These are phyloP conservation scores for Metacarcinus magister DNA, from an alignment of 2,888 invertebrate species.

Conservation along the genomic window DNA sequence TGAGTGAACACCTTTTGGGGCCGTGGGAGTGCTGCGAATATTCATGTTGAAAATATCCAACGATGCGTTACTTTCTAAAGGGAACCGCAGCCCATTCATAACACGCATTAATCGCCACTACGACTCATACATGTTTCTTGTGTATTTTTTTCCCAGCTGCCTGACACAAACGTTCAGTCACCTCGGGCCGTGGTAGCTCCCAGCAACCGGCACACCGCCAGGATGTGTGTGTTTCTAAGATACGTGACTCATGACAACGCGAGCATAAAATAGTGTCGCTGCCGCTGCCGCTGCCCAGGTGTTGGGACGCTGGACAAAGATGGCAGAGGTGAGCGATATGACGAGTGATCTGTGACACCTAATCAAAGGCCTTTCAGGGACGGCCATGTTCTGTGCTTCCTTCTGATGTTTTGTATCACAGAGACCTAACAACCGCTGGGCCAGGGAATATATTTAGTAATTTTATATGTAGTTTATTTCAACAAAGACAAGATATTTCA, in stretches of 20 bases:
- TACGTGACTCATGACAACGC: neutral
- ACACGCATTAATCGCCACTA: neutral
- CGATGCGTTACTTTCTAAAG: conserved; percentile 26
- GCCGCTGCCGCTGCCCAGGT: neutral
- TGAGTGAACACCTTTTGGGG: neutral
- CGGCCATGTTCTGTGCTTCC: neutral
- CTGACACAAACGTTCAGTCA: neutral
- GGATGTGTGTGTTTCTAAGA: neutral
- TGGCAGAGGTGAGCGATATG: neutral
- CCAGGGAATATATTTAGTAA: neutral
- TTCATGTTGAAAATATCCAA: neutral
- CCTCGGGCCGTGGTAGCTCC: neutral
- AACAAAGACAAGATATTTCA: neutral
- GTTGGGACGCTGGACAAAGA: neutral
- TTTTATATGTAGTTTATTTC: neutral
- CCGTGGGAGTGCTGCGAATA: conserved; percentile 1
- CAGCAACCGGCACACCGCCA: neutral
- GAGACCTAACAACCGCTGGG: neutral
- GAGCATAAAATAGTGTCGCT: neutral
- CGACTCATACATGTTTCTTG: neutral
- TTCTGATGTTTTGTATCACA: neutral
- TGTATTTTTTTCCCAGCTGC: neutral
- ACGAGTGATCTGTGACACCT: neutral
- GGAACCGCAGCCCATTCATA: neutral
- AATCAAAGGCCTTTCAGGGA: neutral